phyloP scores from a whole-genome alignment of 2,113 vertebrate species.

The Hypanus sabinus region DNA sequence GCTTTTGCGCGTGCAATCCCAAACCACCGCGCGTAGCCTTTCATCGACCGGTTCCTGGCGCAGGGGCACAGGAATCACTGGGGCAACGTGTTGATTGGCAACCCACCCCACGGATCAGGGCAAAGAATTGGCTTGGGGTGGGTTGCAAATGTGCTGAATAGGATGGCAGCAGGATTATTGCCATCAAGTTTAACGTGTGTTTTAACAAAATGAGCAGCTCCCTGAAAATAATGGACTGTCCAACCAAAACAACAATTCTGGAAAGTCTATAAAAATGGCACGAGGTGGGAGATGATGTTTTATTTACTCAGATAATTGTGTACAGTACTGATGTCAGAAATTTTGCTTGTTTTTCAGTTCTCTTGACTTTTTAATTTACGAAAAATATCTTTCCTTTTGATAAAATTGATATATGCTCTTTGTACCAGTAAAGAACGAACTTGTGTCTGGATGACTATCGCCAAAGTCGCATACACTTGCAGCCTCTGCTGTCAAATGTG shows the following conservation, averaged over 20 bases:
- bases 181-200: neutral
- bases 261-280: neutral
- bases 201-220: neutral
- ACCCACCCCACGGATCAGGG: neutral
- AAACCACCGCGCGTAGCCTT: neutral
- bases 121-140: neutral
- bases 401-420: neutral
- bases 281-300: neutral
- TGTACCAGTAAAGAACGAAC: neutral
- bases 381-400: neutral
- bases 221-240: neutral
- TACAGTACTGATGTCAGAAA: neutral
- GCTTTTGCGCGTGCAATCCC: neutral
- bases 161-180: neutral
- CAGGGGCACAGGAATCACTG: neutral
- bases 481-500: neutral
- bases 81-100: neutral
- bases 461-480: neutral
- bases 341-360: neutral
- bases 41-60: neutral
- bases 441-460: neutral
- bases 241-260: neutral
- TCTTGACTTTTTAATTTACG: neutral
- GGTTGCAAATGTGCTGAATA: neutral
- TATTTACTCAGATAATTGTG: neutral